Conservation (phyloP, 2,888 invertebrate genomes). For the Lepetodrilus schrolli region DNA sequence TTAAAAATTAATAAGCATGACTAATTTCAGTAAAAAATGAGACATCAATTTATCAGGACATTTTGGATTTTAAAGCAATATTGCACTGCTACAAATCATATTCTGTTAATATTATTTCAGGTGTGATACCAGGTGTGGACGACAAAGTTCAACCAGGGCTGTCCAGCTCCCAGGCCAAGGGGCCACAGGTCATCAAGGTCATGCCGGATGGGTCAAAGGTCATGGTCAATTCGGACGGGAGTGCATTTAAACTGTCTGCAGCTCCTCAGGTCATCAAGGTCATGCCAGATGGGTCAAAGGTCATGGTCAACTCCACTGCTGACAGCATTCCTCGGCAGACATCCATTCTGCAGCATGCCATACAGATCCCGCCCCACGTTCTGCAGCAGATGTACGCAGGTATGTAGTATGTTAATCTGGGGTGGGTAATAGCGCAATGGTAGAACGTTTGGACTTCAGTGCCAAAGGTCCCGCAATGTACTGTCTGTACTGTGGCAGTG, state of each 20-base stretch:
- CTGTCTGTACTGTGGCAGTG: too few relatives aligned
- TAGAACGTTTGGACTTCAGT: too few relatives aligned
- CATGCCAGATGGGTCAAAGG: constrained; percentile 36
- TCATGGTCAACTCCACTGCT: constrained; percentile 42
- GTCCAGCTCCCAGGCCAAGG: neutral
- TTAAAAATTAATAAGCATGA: too few relatives aligned
- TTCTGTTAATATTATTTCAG: too few relatives aligned
- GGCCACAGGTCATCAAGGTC: constrained; percentile 44
- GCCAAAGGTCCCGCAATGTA: too few relatives aligned
- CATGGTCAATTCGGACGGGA: constrained; percentile 45
- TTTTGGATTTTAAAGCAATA: too few relatives aligned
- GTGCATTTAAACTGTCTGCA: too few relatives aligned
- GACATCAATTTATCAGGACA: too few relatives aligned
- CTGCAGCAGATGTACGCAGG: constrained; percentile 69
- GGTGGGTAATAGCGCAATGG: too few relatives aligned
- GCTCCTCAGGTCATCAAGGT: constrained; percentile 45
- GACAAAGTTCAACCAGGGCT: neutral
- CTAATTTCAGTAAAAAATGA: too few relatives aligned
- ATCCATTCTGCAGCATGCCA: constrained; percentile 54
- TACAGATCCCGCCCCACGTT: constrained; percentile 62
- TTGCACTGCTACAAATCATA: too few relatives aligned
- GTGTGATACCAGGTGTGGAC: neutral
- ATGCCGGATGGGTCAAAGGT: constrained; percentile 36
- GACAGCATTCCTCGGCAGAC: constrained; percentile 56
- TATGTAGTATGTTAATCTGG: too few relatives aligned